Evolutionary conservation across 2,888 invertebrate species (phyloP).

Genomic region (Plagodis dolabraria): DNA sequence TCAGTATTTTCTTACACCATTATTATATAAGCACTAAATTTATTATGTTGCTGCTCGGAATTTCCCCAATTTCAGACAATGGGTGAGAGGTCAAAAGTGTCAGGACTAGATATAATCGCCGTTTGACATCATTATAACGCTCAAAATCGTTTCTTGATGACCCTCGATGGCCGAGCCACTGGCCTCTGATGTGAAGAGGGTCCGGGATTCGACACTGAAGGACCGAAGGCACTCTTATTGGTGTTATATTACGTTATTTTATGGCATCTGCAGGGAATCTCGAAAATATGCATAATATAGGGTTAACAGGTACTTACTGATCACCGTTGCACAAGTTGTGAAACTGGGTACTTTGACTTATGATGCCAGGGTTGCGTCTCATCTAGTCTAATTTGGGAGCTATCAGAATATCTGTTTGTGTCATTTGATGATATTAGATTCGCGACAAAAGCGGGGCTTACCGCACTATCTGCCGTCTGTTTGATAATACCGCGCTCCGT

Average conservation of each 20-base stretch:
- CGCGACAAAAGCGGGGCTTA: constrained; percentile 41
- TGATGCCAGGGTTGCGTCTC: no score
- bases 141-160: constrained; percentile 32
- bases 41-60: background rate
- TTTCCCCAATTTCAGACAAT: constrained; percentile 17
- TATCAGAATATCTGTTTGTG: constrained; percentile 29
- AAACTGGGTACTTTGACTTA: no score
- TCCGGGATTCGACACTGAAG: constrained; percentile 12
- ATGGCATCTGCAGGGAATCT: constrained; percentile 13
- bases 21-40: background rate
- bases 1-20: no score
- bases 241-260: constrained; percentile 25
- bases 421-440: constrained; percentile 39
- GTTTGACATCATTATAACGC: constrained; percentile 30
- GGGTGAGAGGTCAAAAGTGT: background rate
- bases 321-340: no score
- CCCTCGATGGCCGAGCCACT: constrained; percentile 15
- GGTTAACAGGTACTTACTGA: background rate
- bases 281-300: background rate
- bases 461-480: constrained; percentile 22
- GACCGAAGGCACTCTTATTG: constrained; percentile 3
- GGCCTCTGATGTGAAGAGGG: constrained; percentile 19
- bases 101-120: constrained; percentile 20
- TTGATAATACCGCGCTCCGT: constrained; percentile 39
- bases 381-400: constrained; percentile 14